These are phyloP conservation scores for Caerostris extrusa DNA, from an alignment of 1,140 invertebrate species.

Conservation along the genomic window DNA sequence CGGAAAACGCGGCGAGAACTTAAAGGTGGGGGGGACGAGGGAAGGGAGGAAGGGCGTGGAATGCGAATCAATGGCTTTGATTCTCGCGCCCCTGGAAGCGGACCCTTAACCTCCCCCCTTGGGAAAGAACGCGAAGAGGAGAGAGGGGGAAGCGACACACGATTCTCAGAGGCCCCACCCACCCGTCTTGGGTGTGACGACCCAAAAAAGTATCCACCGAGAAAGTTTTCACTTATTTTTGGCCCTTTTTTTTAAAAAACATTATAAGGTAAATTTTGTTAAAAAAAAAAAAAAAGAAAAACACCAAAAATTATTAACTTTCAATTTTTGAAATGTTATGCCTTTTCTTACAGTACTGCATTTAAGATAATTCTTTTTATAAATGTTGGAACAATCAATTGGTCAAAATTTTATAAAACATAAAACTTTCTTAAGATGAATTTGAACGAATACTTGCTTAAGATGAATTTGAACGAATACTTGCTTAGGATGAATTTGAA, in stretches of 20 bases:
- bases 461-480: no score
- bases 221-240: no score
- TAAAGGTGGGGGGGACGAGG: background rate
- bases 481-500: no score
- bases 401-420: no score
- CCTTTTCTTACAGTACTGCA: no score
- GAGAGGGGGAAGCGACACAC: background rate
- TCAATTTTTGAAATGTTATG: no score
- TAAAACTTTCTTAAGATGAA: no score
- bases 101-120: conserved; percentile 69
- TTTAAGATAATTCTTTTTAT: no score
- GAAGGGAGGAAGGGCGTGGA: conserved; percentile 53
- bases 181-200: conserved; percentile 62
- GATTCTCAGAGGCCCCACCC: conserved; percentile 65
- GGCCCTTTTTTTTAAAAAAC: background rate
- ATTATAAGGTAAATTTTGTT: background rate
- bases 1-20: conserved; percentile 61
- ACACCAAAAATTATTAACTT: background rate
- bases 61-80: conserved; percentile 76
- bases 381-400: no score
- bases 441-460: no score
- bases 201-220: background rate
- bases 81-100: conserved; percentile 72
- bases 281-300: background rate
- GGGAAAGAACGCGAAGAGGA: background rate